These are phyloP conservation scores for Malurus splendens DNA, from an alignment of 2,797 vertebrate species.

Conservation along the genomic window DNA sequence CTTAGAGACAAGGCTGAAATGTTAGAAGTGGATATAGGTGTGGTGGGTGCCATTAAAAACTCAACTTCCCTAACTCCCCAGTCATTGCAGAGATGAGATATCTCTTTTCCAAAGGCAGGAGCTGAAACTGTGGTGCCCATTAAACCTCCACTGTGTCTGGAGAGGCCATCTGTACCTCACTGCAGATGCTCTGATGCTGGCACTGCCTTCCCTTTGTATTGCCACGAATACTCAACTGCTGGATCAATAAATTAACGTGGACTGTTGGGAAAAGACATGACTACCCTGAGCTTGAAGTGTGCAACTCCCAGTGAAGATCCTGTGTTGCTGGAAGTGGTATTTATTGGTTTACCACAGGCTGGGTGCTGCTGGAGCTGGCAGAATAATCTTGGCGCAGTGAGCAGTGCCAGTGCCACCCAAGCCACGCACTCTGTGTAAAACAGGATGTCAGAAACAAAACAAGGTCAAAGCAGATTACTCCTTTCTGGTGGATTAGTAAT, in stretches of 20 bases:
- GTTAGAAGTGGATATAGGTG: slow-evolving; percentile 18
- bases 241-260: neutral
- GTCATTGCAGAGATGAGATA: slow-evolving; percentile 21
- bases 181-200: fast-evolving
- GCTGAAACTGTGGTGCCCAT: neutral
- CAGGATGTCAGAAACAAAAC: neutral
- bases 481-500: neutral
- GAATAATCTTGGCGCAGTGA: neutral
- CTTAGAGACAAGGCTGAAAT: slow-evolving; percentile 35
- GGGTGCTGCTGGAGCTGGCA: neutral
- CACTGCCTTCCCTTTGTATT: neutral
- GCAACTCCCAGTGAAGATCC: neutral
- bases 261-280: neutral
- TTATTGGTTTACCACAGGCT: neutral
- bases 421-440: fast-evolving
- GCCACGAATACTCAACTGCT: neutral
- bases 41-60: slow-evolving; percentile 41
- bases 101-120: neutral
- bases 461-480: neutral
- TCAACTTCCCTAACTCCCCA: slow-evolving; percentile 14
- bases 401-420: neutral
- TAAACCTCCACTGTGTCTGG: neutral
- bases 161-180: slow-evolving; percentile 1
- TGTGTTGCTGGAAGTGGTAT: neutral
- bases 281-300: neutral